Evolutionary conservation across 37 sponge, comb jelly and placozoan genomes (phyloP).

Genomic region (Halisarca cf. caerulea): DNA sequence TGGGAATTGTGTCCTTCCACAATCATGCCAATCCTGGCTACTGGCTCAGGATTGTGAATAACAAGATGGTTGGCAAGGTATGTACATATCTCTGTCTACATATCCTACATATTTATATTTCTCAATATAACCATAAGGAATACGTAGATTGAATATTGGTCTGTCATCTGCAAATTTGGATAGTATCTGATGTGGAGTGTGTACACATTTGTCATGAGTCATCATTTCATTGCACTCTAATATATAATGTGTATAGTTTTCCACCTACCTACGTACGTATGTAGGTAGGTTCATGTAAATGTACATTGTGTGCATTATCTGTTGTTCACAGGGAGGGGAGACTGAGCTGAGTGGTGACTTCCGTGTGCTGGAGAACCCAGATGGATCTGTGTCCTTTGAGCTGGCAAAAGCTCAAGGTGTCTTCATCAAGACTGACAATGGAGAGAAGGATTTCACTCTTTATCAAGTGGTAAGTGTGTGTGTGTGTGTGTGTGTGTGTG

Average conservation of each 20-base stretch:
- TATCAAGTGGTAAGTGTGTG: background rate
- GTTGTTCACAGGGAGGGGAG: constrained; percentile 42
- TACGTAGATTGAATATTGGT: no score
- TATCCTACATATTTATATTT: no score
- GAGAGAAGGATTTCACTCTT: constrained; percentile 13
- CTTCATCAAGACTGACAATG: constrained; percentile 29
- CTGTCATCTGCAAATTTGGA: no score
- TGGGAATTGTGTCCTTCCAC: constrained; percentile 71
- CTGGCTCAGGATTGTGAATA: constrained; percentile 39
- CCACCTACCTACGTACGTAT: background rate
- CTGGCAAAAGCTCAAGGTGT: constrained; percentile 31
- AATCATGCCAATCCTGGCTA: constrained; percentile 36
- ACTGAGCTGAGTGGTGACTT: constrained; percentile 54
- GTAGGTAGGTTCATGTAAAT: no score
- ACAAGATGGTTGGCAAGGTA: constrained; percentile 48
- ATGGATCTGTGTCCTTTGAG: constrained; percentile 61
- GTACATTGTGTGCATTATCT: no score
- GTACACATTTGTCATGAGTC: no score
- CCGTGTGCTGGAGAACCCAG: constrained; percentile 49
- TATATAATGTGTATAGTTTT: background rate
- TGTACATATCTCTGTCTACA: no score
- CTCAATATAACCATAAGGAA: no score
- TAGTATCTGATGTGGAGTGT: no score
- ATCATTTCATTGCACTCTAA: no score
- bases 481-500: background rate